Conservation (phyloP, 2,888 invertebrate genomes). For the Ceratothoa steindachneri region DNA sequence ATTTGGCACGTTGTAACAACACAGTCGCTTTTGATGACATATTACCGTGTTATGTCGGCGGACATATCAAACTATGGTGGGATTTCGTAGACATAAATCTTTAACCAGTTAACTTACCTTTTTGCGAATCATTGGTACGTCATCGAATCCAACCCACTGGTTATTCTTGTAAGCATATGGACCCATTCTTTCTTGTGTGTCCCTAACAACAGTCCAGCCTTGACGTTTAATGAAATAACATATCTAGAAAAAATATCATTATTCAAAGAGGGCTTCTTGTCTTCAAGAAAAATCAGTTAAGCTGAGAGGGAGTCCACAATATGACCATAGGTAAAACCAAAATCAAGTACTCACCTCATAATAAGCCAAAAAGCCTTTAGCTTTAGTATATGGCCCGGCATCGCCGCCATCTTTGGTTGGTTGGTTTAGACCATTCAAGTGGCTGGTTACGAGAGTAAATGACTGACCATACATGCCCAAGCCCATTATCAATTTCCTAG, state of each 20-base stretch:
- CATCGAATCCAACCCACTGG: slow-evolving; percentile 93
- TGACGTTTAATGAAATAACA: slow-evolving; percentile 57
- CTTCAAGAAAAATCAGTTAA: no score
- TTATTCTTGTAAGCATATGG: slow-evolving; percentile 70
- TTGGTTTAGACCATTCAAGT: slow-evolving; percentile 65
- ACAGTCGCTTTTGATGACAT: no score
- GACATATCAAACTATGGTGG: no score
- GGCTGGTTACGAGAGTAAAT: slow-evolving; percentile 66
- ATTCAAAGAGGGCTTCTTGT: no score
- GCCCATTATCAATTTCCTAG: slow-evolving; percentile 65
- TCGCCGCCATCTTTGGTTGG: slow-evolving; percentile 64
- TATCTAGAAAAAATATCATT: slow-evolving; percentile 29
- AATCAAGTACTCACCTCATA: slow-evolving; percentile 59
- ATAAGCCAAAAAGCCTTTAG: slow-evolving; percentile 71
- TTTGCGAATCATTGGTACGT: slow-evolving; percentile 59
- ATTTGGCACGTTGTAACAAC: no score
- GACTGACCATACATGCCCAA: slow-evolving; percentile 84
- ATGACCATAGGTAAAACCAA: no score
- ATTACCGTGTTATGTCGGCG: no score
- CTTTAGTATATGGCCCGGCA: slow-evolving; percentile 65
- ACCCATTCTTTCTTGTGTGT: slow-evolving; percentile 60
- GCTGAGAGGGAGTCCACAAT: no score
- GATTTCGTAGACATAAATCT: no score
- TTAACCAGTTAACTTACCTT: slow-evolving; percentile 48
- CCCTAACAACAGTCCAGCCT: slow-evolving; percentile 72